Evolutionary conservation across 2,888 invertebrate species (phyloP), one percentile per base, ranked within the genome.

Genomic region (Dolichopus griseipennis): DNA sequence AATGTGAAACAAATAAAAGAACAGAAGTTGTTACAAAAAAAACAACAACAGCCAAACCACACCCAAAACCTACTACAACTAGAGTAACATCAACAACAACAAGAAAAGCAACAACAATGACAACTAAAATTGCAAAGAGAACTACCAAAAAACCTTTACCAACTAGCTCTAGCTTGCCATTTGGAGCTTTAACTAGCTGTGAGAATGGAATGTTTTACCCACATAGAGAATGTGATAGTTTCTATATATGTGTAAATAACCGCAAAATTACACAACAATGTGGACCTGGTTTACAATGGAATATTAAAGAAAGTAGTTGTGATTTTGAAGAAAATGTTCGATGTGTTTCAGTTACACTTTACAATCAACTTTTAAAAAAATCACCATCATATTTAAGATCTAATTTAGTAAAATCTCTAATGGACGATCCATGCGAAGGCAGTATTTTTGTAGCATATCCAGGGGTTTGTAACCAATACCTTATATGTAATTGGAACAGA

Each of bases 401-500:
- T 41, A 74, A 76, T 0, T 75, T 78, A 64, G 73, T 74, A 6
- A 75, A 72, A 66, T 74, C 76, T 0, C 72, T 75, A 64, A 73
- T 84, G 75, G 85, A 84, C 79, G 82, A 84, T 65, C 78, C 82
- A 0, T 87, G 90, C 76, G 83, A 85, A 70, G 87, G 85, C 66
- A 88, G 88, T n/a, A 80, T 84, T 69, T 90, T 88, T 74, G 85
- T 88, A 0, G 79, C 85, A 0, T 83, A 87, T 72, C 87, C 89
- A 0, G 85, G 85, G 0, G 89, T 92, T 75, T 93, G 93, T 75
- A 83, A 83, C 0, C 86, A 88, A 67, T 93, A 92, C 76, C 83
- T 88, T 70, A 88, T 90, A 71, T 94, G 94, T 74, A 82, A 92
- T 21, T 92, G 92, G 86, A 91, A 91, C 43, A 88, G 88, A 74